Base-by-base conservation (phyloP, 2,113 vertebrate genomes). In the Odontesthes bonariensis region DNA sequence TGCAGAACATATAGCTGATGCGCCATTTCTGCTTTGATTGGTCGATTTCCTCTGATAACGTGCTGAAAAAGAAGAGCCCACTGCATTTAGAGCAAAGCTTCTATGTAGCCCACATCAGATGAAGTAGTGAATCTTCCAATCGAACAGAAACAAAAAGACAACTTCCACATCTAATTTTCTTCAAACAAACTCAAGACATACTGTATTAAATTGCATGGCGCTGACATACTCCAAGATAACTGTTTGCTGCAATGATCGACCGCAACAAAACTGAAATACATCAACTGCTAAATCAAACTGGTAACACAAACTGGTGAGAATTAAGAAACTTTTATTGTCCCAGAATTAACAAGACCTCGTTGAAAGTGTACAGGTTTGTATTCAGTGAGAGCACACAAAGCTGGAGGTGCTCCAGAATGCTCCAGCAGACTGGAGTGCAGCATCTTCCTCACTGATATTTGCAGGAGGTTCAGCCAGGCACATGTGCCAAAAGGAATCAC, bases 11-110 rank as follows among this genome's bases (percentile, higher is more conserved):
- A 99, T 0, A 99, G 94, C 93, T 99, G 98, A 90, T 99, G 98
- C 2, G 98, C 98, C 98, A 99, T 99, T 86, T 99, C 98, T 0
- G 98, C 97, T 94, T 99, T 98, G 86, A 99, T 98, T 1, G 97
- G 97, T n/a, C 98, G 96, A 84, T 98, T 99, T 77, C 97, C 98
- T 80, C 97, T 94, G 71, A 99, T 98, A 66, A 99, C 93, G 2
- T 99, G 98, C 98, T 99, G 88, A 12, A 76, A 77, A 72, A 84
- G 40, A 82, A 55, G 10, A 53, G n/a, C 4, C 17, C 17, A 20
- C 5, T 4, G 16, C 14, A 4, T 32, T 75, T n/a, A 71, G 13
- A 72, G 14, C 6, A 46, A 10, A 67, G 32, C 16, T 7, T 62
- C 19, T 1, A 47, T 49, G 51, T 13, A 5, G 4, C 13, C 19